Conservation (phyloP, 2,888 invertebrate species). For the Patella ulyssiponensis region DNA sequence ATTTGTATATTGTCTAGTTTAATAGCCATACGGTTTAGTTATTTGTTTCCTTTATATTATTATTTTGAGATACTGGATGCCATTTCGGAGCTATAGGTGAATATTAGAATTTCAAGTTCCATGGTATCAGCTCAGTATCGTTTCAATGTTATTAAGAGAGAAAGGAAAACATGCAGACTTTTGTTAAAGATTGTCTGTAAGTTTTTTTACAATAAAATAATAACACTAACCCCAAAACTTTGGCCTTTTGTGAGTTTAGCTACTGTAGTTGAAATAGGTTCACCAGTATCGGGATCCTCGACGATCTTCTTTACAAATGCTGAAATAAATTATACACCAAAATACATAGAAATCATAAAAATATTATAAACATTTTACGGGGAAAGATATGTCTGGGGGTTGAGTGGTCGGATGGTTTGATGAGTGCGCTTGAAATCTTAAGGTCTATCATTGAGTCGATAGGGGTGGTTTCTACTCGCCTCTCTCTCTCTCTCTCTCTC, state of each 20-base stretch:
- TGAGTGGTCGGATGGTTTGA: no score
- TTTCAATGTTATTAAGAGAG: no score
- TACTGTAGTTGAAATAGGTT: slow-evolving; percentile 17
- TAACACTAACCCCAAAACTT: slow-evolving; percentile 26
- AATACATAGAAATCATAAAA: no score
- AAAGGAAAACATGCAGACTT: not conserved
- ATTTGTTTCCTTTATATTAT: no score
- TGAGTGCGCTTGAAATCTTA: no score
- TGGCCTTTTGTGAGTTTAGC: slow-evolving; percentile 27
- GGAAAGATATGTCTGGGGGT: not conserved
- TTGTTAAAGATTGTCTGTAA: not conserved
- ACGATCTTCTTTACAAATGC: slow-evolving; percentile 24
- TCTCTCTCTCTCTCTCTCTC: not conserved
- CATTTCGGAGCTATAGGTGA: no score
- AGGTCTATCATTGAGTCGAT: no score
- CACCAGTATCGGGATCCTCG: slow-evolving; percentile 21
- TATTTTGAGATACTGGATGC: no score
- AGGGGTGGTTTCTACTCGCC: not conserved
- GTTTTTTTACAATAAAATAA: not conserved
- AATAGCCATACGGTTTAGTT: no score
- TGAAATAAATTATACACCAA: slow-evolving; percentile 1
- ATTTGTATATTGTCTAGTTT: not conserved
- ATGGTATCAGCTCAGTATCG: no score
- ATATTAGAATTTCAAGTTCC: no score
- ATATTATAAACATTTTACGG: no score